These are phyloP conservation scores for Furcula furcula DNA, from an alignment of 2,888 invertebrate species.

Conservation along the genomic window DNA sequence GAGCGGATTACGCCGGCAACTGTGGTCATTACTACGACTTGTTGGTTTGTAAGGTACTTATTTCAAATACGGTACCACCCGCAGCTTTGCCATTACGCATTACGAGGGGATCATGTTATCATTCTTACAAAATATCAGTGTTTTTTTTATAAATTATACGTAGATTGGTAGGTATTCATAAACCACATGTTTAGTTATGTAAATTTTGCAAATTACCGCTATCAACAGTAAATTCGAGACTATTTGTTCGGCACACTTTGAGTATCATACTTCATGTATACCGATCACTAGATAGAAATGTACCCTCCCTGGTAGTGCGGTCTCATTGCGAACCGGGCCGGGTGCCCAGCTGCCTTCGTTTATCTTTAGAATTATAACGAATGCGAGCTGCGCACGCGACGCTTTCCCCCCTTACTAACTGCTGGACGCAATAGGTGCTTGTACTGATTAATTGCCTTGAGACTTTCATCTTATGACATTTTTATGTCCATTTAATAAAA, in stretches of 20 bases:
- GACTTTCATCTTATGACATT: constrained; percentile 29
- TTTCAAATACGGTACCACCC: no score
- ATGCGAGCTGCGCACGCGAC: constrained; percentile 44
- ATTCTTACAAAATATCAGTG: no score
- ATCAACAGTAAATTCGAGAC: constrained; percentile 4
- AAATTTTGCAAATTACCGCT: background rate
- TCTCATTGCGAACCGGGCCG: constrained; percentile 20
- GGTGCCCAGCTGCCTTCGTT: constrained; percentile 28
- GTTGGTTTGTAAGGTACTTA: no score
- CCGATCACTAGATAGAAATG: constrained; percentile 12
- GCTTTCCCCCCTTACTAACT: constrained; percentile 22
- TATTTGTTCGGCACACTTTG: constrained; percentile 7
- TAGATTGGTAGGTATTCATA: no score
- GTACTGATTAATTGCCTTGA: constrained; percentile 33
- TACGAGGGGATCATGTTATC: no score
- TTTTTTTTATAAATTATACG: no score
- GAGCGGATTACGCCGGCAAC: background rate
- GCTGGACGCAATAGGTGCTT: constrained; percentile 23
- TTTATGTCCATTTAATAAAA: constrained; percentile 25
- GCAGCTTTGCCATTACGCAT: no score
- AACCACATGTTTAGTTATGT: no score
- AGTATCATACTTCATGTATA: constrained; percentile 11
- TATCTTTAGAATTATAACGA: constrained; percentile 39
- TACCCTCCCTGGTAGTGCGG: constrained; percentile 12
- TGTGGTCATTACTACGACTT: background rate